Base-by-base conservation (phyloP, 1,140 invertebrate species). In the honey bee (Apis mellifera) region DNA sequence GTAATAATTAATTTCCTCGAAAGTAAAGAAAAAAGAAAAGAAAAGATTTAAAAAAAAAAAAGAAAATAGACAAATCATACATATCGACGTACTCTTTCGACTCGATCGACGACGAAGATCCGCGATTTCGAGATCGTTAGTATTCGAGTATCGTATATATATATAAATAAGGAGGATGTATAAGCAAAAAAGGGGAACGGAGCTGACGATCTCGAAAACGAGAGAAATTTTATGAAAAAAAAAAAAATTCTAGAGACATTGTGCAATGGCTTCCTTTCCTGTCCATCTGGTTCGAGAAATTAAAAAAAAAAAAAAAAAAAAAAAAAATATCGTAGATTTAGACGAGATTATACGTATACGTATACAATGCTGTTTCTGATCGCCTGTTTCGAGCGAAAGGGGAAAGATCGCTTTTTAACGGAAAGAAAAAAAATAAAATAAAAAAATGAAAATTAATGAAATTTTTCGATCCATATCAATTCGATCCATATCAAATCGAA, bases 1-100 rank as follows among this genome's bases (percentile, higher is more conserved):
- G 75, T 72, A 87, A 42, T 42, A 42, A 88, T 83, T 86, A 91
- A 52, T 65, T 17, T 64, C 23, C 4, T 42, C 32, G 32, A 42
- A 42, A 42, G 32, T 42, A 42, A 42, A 42, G 5, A 42, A 5
- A 42, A 42, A 42, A 42, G 32, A 42, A 7, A 42, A 42, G 5
- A 42, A 42, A 42, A 42, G 5, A 32, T n/a, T n/a, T 32, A 42
- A 42, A 42, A 42, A 42, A 42, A 0, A 42, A 42, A 42, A 42
- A 42, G 32, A 42, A 42, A 42, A 42, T 42, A 42, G 52, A 71
- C 26, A 62, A 64, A 86, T n/a, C n/a, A n/a, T n/a, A n/a, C n/a
- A 54, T 55, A 57, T 50, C 15, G 32, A 13, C 65, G 57, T 71
- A 59, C 57, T 65, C 69, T 76, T 42, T 42, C 59, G 60, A 64